Base-by-base conservation (phyloP, 2,113 vertebrate genomes). In the Notiomystis cincta region DNA sequence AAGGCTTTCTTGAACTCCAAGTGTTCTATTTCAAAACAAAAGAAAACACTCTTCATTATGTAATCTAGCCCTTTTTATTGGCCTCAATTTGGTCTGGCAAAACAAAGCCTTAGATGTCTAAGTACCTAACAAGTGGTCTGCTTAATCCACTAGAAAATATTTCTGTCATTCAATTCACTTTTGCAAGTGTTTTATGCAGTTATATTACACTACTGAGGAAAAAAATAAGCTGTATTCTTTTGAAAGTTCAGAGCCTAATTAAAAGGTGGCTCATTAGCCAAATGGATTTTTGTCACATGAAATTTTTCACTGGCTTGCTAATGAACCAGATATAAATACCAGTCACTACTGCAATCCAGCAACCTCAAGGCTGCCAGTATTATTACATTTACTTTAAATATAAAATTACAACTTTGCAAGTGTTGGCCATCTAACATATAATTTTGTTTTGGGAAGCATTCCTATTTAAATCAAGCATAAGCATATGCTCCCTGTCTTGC, bases 181-280 rank as follows among this genome's bases (percentile, higher is more conserved):
- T 72, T 79, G 38, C 58, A 85, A 31, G 24, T 65, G 48, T 89
- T 88, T n/a, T 60, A 86, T 87, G 82, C 37, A 93, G 61, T 92
- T 79, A 71, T 56, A 88, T 66, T 82, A 82, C 60, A 82, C 54
- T 87, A 58, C 33, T 58, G 45, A 92, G 58, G 33, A 47, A 71
- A 81, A 89, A 88, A 90, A 33, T 30, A 72, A 77, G 60, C 67
- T 78, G 23, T 82, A 78, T 54, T 76, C 64, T 82, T 93, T 65
- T 86, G 81, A 92, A 96, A 96, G 80, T 73, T 90, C 57, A 88
- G 45, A 40, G 24, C 23, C 71, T 96, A 95, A 96, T 82, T 92
- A 89, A 75, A 93, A 87, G 45, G 30, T 73, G 58, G n/a, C 64
- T 94, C 64, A 90, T 91, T 91, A 94, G 61, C 25, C 77, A 84